These are phyloP conservation scores for Drosophila melanogaster DNA, from an alignment of 1,140 invertebrate genomes.

Conservation along the genomic window DNA sequence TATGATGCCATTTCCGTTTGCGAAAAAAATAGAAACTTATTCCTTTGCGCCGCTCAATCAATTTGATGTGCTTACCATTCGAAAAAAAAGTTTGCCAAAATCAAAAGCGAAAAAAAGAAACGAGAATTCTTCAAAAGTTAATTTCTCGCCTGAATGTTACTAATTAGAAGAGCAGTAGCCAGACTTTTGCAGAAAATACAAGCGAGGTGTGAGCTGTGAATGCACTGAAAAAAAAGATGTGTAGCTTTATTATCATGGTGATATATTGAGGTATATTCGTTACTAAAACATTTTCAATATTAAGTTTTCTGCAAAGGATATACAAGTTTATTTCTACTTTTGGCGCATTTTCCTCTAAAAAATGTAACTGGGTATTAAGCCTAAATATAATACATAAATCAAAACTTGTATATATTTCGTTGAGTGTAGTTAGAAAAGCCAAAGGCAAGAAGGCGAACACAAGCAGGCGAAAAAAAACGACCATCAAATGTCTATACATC, in stretches of 20 bases:
- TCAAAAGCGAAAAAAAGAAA: conserved; percentile 20
- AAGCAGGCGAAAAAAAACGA: conserved; percentile 50
- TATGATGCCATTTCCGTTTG: conserved; percentile 17
- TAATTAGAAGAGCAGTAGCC: conserved; percentile 62
- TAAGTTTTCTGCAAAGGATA: no score
- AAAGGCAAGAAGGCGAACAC: conserved; percentile 36
- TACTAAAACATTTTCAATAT: no score
- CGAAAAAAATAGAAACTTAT: conserved; percentile 29
- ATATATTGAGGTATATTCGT: no score
- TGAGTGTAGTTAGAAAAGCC: conserved; percentile 1
- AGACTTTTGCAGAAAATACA: not conserved
- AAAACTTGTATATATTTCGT: not conserved
- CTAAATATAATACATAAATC: not conserved
- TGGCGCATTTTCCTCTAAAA: not conserved
- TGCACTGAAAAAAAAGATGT: conserved; percentile 6
- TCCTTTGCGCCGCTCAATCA: conserved; percentile 47
- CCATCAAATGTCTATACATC: conserved; percentile 76
- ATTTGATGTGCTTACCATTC: conserved; percentile 40
- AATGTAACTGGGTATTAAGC: not conserved
- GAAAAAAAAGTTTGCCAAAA: conserved; percentile 20
- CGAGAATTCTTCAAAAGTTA: conserved; percentile 52
- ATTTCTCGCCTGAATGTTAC: conserved; percentile 70
- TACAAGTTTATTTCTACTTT: not conserved
- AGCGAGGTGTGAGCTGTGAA: conserved; percentile 14
- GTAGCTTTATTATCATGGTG: no score